Conservation (phyloP, 2,797 vertebrate species). For the Gallinago nigripennis region DNA sequence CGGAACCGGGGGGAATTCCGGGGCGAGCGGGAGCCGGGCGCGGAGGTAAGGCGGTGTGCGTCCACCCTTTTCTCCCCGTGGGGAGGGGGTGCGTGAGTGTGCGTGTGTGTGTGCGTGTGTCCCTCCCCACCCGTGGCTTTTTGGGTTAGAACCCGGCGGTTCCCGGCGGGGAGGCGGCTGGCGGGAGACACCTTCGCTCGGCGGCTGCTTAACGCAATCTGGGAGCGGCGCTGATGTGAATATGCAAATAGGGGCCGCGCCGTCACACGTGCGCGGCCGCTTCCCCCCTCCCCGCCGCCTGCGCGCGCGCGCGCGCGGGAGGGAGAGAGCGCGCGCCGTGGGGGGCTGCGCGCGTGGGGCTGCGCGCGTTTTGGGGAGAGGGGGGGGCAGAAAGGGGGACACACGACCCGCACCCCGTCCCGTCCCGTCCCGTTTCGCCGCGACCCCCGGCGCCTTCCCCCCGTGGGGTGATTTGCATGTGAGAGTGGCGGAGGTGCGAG, state of each 20-base stretch:
- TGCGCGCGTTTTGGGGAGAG: too few species aligned
- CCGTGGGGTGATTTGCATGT: not conserved
- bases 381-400: too few species aligned
- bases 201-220: conserved; percentile 70
- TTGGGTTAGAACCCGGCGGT: not conserved
- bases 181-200: not conserved
- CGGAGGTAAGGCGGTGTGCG: conserved; percentile 82
- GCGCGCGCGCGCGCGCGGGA: too few species aligned
- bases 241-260: conserved; percentile 76
- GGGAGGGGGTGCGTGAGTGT: too few species aligned
- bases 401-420: too few species aligned
- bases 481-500: not conserved
- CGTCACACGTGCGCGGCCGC: not conserved
- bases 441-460: not conserved
- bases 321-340: too few species aligned
- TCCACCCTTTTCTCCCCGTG: too few species aligned
- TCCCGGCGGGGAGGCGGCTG: not conserved
- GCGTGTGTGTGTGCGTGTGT: too few species aligned
- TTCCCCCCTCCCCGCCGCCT: not conserved
- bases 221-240: conserved; percentile 81
- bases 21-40: conserved; percentile 82
- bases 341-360: too few species aligned
- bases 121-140: not conserved
- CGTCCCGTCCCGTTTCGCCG: too few species aligned
- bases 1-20: conserved; percentile 75